Evolutionary conservation across 2,113 vertebrate genomes (phyloP).

Genomic region (Gambusia affinis): DNA sequence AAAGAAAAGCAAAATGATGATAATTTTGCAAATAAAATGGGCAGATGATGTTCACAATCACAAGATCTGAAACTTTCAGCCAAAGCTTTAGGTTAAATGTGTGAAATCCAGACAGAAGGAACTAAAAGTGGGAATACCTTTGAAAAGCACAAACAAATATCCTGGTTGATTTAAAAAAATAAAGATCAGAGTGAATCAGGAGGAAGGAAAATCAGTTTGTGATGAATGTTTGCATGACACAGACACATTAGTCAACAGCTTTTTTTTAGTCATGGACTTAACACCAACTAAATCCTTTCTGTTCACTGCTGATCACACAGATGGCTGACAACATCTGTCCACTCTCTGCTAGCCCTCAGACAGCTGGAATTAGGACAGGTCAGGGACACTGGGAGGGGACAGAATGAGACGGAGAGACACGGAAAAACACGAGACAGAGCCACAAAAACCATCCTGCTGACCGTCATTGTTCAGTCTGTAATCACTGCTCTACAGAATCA

Average conservation of each 20-base stretch:
- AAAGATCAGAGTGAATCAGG: neutral
- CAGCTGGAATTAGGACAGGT: constrained; percentile 14
- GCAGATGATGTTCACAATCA: constrained; percentile 16
- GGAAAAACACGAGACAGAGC: neutral
- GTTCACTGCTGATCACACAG: constrained; percentile 53
- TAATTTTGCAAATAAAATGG: constrained; percentile 20
- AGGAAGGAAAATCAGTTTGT: no score
- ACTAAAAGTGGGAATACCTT: neutral
- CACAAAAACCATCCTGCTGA: neutral
- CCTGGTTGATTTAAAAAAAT: neutral
- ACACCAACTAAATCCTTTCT: constrained; percentile 55
- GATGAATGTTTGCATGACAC: neutral
- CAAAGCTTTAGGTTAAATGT: neutral
- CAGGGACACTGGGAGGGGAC: constrained; percentile 17
- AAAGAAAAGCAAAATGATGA: neutral
- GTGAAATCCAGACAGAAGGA: neutral
- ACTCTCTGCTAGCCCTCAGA: constrained; percentile 12
- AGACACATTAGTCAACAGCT: constrained; percentile 19
- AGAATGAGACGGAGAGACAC: neutral
- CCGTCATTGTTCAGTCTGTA: neutral
- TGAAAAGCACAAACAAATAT: neutral
- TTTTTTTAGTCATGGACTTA: constrained; percentile 40
- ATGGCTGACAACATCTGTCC: constrained; percentile 61
- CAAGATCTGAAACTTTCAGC: neutral
- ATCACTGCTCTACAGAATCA: neutral